Percentiles rank a stretch among this genome's conserved stretches.
These are phyloP conservation scores for Lota lota DNA, from an alignment of 2,113 vertebrate genomes.

Conservation along the genomic window DNA sequence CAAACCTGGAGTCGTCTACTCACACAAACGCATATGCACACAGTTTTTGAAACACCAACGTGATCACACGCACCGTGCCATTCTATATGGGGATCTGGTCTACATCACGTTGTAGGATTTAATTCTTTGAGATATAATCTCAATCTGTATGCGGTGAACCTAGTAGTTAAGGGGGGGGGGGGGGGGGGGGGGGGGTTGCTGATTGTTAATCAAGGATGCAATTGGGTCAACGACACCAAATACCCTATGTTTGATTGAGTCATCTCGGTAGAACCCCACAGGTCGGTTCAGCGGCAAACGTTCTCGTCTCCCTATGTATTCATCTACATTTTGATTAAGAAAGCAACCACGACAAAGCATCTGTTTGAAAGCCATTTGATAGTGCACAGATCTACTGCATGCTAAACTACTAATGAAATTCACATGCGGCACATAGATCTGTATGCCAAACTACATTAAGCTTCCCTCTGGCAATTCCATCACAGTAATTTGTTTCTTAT, in stretches of 20 bases:
- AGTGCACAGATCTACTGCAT: constrained; percentile 1
- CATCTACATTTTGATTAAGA: not conserved
- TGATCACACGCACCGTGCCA: no score
- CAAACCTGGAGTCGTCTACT: no score
- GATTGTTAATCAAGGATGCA: constrained; percentile 9
- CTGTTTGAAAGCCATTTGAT: not conserved
- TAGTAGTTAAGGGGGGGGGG: no score
- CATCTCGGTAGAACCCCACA: no score
- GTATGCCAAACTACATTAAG: not conserved
- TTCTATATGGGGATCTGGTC: no score
- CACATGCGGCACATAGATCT: not conserved
- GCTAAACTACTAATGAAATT: not conserved
- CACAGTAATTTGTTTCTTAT: not conserved
- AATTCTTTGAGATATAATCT: no score
- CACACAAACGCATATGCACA: not conserved
- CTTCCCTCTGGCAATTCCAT: not conserved
- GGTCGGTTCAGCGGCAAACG: no score
- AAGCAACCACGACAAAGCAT: constrained; percentile 22
- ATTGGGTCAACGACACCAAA: not conserved
- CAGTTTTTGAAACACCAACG: not conserved
- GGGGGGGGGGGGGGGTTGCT: not conserved
- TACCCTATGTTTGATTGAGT: no score
- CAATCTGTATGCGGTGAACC: no score
- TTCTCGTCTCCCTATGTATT: not conserved
- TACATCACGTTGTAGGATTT: no score